These are phyloP conservation scores for Rhagoletis zephyria DNA, from an alignment of 1,140 invertebrate genomes.

Conservation along the genomic window DNA sequence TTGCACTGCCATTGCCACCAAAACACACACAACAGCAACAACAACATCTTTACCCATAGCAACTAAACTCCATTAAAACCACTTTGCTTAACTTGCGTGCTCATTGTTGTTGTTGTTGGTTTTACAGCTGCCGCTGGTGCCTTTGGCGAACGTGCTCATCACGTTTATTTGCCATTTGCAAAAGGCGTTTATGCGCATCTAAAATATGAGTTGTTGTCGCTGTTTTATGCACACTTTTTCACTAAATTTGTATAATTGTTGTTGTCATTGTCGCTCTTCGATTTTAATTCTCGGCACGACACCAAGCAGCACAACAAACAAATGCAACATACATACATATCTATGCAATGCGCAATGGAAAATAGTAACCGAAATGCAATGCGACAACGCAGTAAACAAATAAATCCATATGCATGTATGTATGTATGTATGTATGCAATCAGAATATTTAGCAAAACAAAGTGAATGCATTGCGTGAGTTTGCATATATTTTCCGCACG, in stretches of 20 bases:
- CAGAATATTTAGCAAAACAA: not conserved
- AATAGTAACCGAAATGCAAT: not conserved
- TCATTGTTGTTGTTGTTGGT: not conserved
- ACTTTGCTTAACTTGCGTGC: not conserved
- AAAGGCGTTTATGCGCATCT: constrained; percentile 35
- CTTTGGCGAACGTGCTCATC: constrained; percentile 44
- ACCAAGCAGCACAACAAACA: not conserved
- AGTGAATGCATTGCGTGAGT: constrained; percentile 37
- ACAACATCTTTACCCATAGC: not conserved
- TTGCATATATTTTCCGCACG: constrained; percentile 8
- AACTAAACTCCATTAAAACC: not conserved
- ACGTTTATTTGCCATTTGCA: constrained; percentile 43
- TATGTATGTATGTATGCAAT: too few species aligned
- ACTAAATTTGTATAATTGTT: not conserved
- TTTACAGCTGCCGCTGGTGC: not conserved
- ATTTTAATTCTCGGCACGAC: constrained; percentile 29
- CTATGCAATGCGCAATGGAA: not conserved
- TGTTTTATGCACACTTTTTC: constrained; percentile 17
- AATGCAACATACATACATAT: not conserved
- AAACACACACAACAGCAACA: not conserved
- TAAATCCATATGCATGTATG: not conserved
- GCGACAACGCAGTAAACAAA: not conserved
- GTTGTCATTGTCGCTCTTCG: not conserved
- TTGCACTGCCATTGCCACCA: not conserved
- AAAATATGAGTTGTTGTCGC: constrained; percentile 31